phyloP scores from a whole-genome alignment of 2,113 vertebrate species.

The Willisornis vidua region DNA sequence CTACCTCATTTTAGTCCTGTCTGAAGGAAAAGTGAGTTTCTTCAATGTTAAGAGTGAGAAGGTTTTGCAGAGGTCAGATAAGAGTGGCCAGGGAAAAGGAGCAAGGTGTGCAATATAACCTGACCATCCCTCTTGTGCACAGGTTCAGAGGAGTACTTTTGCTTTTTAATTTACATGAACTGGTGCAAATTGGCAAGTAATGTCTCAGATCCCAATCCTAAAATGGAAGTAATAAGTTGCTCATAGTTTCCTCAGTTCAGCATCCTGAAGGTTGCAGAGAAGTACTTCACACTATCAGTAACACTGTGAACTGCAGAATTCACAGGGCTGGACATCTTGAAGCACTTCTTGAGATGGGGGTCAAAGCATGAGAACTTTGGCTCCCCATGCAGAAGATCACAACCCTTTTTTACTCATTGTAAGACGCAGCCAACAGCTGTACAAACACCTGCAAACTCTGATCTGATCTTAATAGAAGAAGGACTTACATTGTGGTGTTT shows the following conservation, averaged over 20 bases:
- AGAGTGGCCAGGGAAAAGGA: background rate
- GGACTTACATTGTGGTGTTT: slow-evolving; percentile 36
- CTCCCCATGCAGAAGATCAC: slow-evolving; percentile 39
- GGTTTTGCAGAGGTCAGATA: background rate
- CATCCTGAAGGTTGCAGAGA: background rate
- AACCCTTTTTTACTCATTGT: background rate
- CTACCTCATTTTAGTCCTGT: background rate
- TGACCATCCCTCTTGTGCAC: background rate
- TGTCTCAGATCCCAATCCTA: background rate
- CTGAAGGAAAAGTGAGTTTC: background rate
- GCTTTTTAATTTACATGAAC: background rate
- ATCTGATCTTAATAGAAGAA: slow-evolving; percentile 38
- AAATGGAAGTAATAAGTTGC: background rate
- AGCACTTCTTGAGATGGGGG: slow-evolving; percentile 13
- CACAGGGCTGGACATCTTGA: slow-evolving; percentile 25
- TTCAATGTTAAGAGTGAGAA: background rate
- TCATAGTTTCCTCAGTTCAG: background rate
- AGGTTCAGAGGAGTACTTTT: background rate
- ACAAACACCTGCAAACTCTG: slow-evolving; percentile 54
- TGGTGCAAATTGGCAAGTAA: background rate
- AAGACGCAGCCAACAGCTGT: slow-evolving; percentile 40
- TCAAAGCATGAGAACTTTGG: slow-evolving; percentile 10
- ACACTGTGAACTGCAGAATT: background rate
- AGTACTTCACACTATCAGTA: background rate
- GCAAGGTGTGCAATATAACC: background rate